phyloP scores from a whole-genome alignment of 2,113 vertebrate genomes.

The Sporophila hypoxantha region DNA sequence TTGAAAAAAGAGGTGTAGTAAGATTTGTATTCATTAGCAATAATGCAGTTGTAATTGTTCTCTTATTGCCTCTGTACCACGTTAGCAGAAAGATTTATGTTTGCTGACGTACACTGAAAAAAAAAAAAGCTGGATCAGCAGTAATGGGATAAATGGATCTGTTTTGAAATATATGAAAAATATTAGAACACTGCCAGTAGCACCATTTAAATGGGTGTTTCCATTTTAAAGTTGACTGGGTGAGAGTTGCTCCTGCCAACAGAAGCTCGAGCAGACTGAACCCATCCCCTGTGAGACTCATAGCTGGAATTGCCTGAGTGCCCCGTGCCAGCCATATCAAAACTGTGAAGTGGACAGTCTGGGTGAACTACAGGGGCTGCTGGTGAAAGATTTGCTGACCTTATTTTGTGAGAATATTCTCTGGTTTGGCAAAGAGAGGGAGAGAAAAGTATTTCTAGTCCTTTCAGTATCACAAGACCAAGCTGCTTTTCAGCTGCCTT shows the following conservation, averaged over 20 bases:
- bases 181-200: neutral
- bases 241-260: neutral
- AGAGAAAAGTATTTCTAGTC: neutral
- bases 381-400: accelerated
- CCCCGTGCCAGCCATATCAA: accelerated
- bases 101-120: neutral
- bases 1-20: neutral
- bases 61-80: neutral
- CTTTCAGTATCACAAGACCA: neutral
- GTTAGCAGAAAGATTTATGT: neutral
- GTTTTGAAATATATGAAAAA: neutral
- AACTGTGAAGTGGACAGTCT: neutral
- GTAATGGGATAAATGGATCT: constrained; percentile 1
- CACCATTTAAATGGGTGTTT: neutral
- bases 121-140: neutral
- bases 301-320: neutral
- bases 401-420: neutral
- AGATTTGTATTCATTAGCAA: neutral
- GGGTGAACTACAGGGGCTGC: accelerated
- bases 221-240: neutral
- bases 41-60: neutral
- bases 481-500: neutral
- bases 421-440: neutral
- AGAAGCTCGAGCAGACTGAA: neutral
- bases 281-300: accelerated